These are phyloP conservation scores for Myotis pilosus DNA, from an alignment of 2,797 vertebrate genomes.

Conservation along the genomic window DNA sequence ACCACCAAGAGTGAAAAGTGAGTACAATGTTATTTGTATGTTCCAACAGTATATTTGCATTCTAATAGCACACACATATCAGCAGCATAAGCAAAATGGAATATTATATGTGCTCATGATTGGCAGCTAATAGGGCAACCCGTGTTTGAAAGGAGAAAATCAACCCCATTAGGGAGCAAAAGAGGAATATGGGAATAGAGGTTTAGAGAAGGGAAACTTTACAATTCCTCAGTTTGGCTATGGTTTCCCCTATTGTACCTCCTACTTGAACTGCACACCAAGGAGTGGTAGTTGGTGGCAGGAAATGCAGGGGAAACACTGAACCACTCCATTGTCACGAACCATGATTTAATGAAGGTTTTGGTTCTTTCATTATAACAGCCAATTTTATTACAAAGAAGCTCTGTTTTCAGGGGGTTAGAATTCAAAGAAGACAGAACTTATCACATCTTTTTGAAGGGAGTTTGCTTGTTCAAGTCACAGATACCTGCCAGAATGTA, in stretches of 20 bases:
- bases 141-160: slow-evolving; percentile 4
- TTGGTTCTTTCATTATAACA: slow-evolving; percentile 9
- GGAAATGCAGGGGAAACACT: neutral
- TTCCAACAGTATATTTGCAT: neutral
- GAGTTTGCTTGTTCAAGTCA: slow-evolving; percentile 7
- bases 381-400: slow-evolving; percentile 6
- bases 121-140: neutral
- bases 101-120: neutral
- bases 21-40: neutral
- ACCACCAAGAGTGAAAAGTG: neutral
- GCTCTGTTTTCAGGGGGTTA: neutral
- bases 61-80: neutral
- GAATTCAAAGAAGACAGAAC: slow-evolving; percentile 31
- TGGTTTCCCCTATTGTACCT: neutral
- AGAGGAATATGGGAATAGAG: neutral
- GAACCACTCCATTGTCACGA: neutral
- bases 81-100: neutral
- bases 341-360: neutral
- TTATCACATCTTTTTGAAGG: neutral
- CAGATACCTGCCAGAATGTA: neutral
- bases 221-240: neutral
- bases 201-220: neutral
- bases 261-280: neutral
- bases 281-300: neutral
- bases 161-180: neutral